phyloP scores from a whole-genome alignment of 2,888 invertebrate species.

The Trissoscelio sp. region DNA sequence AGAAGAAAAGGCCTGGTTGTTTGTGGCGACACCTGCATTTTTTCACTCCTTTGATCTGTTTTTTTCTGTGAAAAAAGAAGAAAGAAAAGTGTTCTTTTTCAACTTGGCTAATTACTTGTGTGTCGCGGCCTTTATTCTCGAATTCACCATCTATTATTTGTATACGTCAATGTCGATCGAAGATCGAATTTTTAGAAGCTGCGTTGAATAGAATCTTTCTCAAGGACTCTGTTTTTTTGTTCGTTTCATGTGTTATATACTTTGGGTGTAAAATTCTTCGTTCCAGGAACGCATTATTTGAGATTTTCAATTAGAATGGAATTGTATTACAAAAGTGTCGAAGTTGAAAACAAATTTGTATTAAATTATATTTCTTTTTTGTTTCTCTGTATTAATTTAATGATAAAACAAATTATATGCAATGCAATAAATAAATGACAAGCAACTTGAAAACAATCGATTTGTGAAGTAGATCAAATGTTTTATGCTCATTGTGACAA shows the following conservation, averaged over 20 bases:
- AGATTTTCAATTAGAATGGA: conserved; percentile 22
- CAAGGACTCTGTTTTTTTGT: conserved; percentile 10
- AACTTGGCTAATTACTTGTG: conserved; percentile 57
- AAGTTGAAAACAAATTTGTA: conserved; percentile 38
- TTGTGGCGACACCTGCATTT: conserved; percentile 70
- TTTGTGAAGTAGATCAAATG: conserved; percentile 56
- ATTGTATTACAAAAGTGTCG: conserved; percentile 47
- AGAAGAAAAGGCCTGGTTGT: conserved; percentile 76
- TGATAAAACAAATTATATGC: conserved; percentile 43
- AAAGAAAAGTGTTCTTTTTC: conserved; percentile 21
- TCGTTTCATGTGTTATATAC: conserved; percentile 19
- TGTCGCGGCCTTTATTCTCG: conserved; percentile 49
- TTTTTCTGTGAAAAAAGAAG: conserved; percentile 31
- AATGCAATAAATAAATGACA: conserved; percentile 63
- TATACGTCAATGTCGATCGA: conserved; percentile 9
- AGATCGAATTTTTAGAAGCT: conserved; percentile 1
- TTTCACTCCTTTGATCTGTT: background rate
- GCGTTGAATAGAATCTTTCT: background rate
- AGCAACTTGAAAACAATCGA: conserved; percentile 54
- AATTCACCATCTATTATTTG: conserved; percentile 32
- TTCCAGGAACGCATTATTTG: conserved; percentile 24
- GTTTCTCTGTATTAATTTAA: conserved; percentile 60
- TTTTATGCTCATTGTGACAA: conserved; percentile 62
- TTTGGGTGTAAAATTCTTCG: conserved; percentile 43
- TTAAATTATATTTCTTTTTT: conserved; percentile 55